Conservation (phyloP, 2,797 vertebrate species). For the Phrynocephalus forsythii region DNA sequence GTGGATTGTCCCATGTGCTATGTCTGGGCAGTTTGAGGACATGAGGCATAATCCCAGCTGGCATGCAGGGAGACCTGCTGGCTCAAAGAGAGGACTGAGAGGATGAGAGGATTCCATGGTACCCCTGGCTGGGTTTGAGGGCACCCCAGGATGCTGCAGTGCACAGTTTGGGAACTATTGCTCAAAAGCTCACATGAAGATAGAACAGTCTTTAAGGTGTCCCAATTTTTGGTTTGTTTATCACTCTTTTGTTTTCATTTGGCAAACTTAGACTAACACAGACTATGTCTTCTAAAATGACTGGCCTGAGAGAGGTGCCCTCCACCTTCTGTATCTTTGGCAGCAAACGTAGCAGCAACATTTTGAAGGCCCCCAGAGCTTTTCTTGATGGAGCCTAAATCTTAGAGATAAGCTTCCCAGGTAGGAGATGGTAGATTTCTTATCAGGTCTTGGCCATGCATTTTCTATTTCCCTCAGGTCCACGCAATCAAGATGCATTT, state of each 20-base stretch:
- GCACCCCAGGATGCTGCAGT: too few species aligned
- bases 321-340: not conserved
- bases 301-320: not conserved
- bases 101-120: not conserved
- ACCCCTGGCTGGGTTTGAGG: too few species aligned
- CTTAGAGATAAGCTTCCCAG: constrained; percentile 15
- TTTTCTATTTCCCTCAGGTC: constrained; percentile 31
- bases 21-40: too few species aligned
- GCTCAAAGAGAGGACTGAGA: too few species aligned
- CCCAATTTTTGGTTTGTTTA: not conserved
- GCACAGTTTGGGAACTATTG: too few species aligned
- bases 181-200: too few species aligned
- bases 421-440: constrained; percentile 25
- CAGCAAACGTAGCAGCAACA: not conserved
- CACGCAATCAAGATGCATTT: constrained; percentile 36
- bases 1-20: too few species aligned
- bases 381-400: not conserved
- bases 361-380: not conserved
- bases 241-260: not conserved
- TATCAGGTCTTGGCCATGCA: not conserved
- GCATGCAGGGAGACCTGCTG: too few species aligned
- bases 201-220: too few species aligned
- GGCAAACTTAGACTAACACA: not conserved
- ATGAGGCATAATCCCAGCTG: too few species aligned
- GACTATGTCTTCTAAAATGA: too few species aligned